Percentiles rank a stretch among this genome's conserved stretches.
These are phyloP conservation scores for Gallinago paraguaiae DNA, from an alignment of 2,113 vertebrate species.

Conservation along the genomic window DNA sequence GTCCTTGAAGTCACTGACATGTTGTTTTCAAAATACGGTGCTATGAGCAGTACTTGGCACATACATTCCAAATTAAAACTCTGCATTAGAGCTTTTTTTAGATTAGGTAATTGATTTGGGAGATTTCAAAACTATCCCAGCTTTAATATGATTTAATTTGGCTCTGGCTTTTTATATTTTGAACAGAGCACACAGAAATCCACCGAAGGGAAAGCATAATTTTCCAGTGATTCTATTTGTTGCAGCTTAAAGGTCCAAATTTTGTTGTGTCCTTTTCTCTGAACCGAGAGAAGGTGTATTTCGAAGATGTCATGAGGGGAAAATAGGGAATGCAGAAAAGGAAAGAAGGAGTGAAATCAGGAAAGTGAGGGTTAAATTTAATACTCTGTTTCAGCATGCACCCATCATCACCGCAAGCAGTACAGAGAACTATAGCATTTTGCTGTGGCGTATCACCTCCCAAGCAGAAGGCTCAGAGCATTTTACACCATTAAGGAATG, in stretches of 20 bases:
- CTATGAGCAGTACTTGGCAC: constrained; percentile 12
- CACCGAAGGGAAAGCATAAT: constrained; percentile 6
- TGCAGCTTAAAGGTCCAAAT: not conserved
- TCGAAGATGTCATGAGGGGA: not conserved
- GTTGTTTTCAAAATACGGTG: constrained; percentile 22
- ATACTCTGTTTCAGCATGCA: not conserved
- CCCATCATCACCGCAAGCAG: not conserved
- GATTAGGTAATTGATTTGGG: constrained; percentile 44
- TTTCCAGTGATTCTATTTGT: not conserved
- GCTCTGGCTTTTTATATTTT: constrained; percentile 46
- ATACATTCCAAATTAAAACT: constrained; percentile 32
- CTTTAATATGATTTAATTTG: constrained; percentile 55
- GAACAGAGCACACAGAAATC: constrained; percentile 29
- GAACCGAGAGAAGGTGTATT: not conserved
- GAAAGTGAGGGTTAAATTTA: not conserved
- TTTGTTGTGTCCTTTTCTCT: not conserved
- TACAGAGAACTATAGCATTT: not conserved
- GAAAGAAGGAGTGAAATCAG: not conserved
- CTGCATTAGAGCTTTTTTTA: not conserved
- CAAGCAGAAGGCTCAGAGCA: not conserved
- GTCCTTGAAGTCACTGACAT: constrained; percentile 7
- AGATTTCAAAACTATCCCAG: constrained; percentile 52
- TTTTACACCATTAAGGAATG: not conserved
- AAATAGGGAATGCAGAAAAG: not conserved
- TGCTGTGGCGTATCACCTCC: not conserved